Evolutionary conservation across 64 coral and sea anemone species (phyloP), one percentile per base, ranked within the genome.

Genomic region (Montipora capricornis): DNA sequence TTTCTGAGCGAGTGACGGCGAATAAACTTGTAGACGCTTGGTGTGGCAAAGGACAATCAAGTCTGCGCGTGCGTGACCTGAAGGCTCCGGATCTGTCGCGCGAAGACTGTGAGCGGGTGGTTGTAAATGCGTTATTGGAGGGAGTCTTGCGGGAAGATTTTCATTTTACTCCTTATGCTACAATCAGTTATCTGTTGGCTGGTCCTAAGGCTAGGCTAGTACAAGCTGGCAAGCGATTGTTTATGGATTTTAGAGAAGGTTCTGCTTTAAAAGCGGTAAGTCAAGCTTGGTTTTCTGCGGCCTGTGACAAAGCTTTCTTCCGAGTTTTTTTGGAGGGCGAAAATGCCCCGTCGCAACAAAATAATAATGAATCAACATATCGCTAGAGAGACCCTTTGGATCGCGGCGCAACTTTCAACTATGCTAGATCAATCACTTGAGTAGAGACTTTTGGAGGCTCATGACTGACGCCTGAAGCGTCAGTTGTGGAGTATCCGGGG

Each of bases 131-230:
- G 61, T 15, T 99, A 49, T 73, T 99, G 66, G 94, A 99, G 24
- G 91, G 94, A n/a, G 91, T 99, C 47, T 62, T 99, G 37, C 93
- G 90, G 44, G 97, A 99, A 55, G 97, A 99, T 68, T 99, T 99
- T 80, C 97, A 99, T 29, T 99, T 99, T 49, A 99, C 97, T 0
- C 97, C 97, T 2, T 99, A 91, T 85, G 92, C 94, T 20, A 99
- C 97, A 3, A 99, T 99, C 59, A 84, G 91, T 73, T 99, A 99
- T 49, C 62, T 99, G 8, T 89, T 99, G 45, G 82, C 95, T 9
- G 97, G 97, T 2, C 58, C 92, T 14, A 92, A 81, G 8, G 97
- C 91, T 19, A 71, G n/a, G 10, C 81, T 75, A 5, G 78, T 96
- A 11, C 49, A 87, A 12, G 64, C 60, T 20, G 91, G 91, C 15